A percentile compares a stretch with the other conserved stretches of the same genome.
Evolutionary conservation across 2,113 vertebrate species (phyloP).

Genomic region (Phoxinus phoxinus): DNA sequence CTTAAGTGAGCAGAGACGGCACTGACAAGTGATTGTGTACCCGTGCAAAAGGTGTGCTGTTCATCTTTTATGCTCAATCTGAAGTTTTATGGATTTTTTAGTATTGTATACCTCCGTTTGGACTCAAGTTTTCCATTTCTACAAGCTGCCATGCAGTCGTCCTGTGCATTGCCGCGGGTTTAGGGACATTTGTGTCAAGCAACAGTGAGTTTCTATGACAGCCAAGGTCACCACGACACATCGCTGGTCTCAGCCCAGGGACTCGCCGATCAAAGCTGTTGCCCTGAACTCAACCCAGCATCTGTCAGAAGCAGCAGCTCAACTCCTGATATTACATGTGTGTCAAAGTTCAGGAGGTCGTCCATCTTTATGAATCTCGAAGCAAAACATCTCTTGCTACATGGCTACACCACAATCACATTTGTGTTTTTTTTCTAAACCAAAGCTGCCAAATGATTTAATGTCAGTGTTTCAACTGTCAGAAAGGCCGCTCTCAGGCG

Average conservation of each 20-base stretch:
- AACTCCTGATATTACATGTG: slow-evolving; percentile 40
- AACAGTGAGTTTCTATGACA: slow-evolving; percentile 24
- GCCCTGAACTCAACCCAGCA: slow-evolving; percentile 64
- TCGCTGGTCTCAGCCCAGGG: slow-evolving; percentile 48
- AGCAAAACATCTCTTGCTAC: slow-evolving; percentile 76
- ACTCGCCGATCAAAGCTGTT: slow-evolving; percentile 83
- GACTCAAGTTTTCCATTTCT: neutral
- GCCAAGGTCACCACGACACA: neutral
- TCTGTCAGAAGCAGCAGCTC: slow-evolving; percentile 35
- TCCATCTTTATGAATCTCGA: slow-evolving; percentile 66
- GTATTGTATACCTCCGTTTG: slow-evolving; percentile 1
- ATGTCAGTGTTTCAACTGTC: slow-evolving; percentile 63
- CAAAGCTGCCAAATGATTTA: slow-evolving; percentile 44
- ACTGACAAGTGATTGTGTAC: neutral
- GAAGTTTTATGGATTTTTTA: neutral
- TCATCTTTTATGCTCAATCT: neutral
- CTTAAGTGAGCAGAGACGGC: neutral
- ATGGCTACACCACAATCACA: slow-evolving; percentile 70
- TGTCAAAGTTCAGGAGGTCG: slow-evolving; percentile 14
- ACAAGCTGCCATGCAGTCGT: slow-evolving; percentile 9
- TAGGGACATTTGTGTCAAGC: slow-evolving; percentile 3
- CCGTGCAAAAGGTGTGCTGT: neutral
- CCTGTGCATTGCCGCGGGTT: neutral
- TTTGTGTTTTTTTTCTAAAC: slow-evolving; percentile 62
- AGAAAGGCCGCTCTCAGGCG: slow-evolving; percentile 72